Evolutionary conservation across 37 sponge, comb jelly and placozoan genomes (phyloP), one percentile per base, ranked within the genome.

Genomic region (Ianthella basta): DNA sequence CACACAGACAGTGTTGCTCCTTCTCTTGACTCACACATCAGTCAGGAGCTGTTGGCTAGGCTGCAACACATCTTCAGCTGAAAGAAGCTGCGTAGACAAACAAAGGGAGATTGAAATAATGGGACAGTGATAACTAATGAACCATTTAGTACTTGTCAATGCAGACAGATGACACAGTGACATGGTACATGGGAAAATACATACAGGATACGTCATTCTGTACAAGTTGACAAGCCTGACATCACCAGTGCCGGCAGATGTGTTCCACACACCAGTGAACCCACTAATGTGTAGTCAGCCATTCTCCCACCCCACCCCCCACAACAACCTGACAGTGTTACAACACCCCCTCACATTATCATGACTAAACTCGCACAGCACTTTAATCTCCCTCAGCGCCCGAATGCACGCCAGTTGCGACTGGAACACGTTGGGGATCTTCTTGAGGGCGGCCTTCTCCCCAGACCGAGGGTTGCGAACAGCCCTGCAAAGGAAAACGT

Each of bases 351-450:
- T 93, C 54, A 95, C 96, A 85, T 95, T 95, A 15, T 92, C 96
- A 88, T 95, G 91, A 15, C 80, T 79, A 56, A 92, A 53, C 84
- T 91, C 91, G 78, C 92, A 95, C 65, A 95, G 87, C 68, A 95
- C 87, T 82, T 90, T 92, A 2, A 95, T 65, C 66, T 95, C 96
- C 38, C 96, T 83, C 75, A 93, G 88, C 3, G 92, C 94, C 24
- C 96, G 70, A 41, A 89, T 90, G 59, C 86, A 83, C 25, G 91
- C 85, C 21, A 92, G 85, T 16, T 90, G 87, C 34, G 87, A 86
- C 83, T 90, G 87, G 78, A 90, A 90, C 24, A 88, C 90, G 68
- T 88, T 90, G 0, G 94, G 90, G 18, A 95, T 93, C 69, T 88
- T 92, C 89, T 95, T 95, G 55, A 95, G 78, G 20, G 96, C 96